Evolutionary conservation across 2,113 vertebrate genomes (phyloP).

Genomic region (Dicerorhinus sumatrensis): DNA sequence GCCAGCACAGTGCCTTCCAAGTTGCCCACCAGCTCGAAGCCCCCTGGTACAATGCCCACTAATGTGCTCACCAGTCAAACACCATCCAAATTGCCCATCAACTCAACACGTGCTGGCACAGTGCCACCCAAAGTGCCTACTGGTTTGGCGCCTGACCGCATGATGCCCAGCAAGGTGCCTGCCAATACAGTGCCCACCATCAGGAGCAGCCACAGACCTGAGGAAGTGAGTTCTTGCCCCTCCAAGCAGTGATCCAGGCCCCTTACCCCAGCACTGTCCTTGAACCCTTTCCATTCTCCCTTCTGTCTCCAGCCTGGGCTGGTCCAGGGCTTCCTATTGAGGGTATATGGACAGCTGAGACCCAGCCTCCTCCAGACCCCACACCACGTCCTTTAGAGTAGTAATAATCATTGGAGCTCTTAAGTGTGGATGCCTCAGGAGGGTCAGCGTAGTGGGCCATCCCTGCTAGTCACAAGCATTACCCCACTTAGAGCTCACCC

Average conservation of each 20-base stretch:
- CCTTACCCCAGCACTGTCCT: background rate
- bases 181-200: background rate
- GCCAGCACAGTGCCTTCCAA: constrained; percentile 41
- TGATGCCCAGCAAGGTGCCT: background rate
- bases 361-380: background rate
- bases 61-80: background rate
- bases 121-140: background rate
- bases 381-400: background rate
- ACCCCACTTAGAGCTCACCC: background rate
- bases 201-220: background rate
- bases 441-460: background rate
- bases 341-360: background rate
- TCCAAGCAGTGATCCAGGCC: background rate
- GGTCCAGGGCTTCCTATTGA: background rate
- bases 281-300: background rate
- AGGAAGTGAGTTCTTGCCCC: constrained; percentile 50
- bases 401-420: background rate
- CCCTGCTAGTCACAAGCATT: background rate
- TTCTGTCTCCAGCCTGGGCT: background rate
- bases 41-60: background rate
- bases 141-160: background rate
- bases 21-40: background rate
- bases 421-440: background rate
- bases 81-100: constrained; percentile 68
- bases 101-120: background rate